phyloP scores from a whole-genome alignment of 2,888 invertebrate species.

The Oscheius onirici region DNA sequence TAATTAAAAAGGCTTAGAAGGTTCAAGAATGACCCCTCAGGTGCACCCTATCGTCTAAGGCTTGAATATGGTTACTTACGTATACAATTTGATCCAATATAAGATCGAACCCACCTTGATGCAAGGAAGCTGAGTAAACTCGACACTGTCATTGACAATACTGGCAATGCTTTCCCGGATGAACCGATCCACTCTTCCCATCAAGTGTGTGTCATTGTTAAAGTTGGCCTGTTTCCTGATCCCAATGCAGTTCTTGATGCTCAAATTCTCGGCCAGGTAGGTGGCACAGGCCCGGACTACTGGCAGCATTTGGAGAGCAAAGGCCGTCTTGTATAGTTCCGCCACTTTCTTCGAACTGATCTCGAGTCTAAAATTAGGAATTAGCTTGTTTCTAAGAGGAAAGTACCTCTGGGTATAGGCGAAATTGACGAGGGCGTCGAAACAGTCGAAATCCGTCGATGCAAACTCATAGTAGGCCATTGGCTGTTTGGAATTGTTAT shows the following conservation, averaged over 20 bases:
- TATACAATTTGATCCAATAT: not conserved
- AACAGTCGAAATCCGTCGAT: conserved; percentile 78
- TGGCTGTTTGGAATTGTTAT: conserved; percentile 11
- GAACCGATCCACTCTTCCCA: conserved; percentile 65
- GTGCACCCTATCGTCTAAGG: too few species aligned
- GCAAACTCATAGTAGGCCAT: conserved; percentile 63
- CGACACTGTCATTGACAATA: conserved; percentile 61
- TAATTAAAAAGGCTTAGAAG: too few species aligned
- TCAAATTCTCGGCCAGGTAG: conserved; percentile 79
- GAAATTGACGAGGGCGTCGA: conserved; percentile 83
- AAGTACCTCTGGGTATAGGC: conserved; percentile 82
- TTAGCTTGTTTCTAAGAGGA: too few species aligned
- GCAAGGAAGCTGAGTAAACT: conserved; percentile 68
- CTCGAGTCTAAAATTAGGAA: conserved; percentile 75
- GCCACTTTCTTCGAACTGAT: conserved; percentile 78
- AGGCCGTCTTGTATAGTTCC: conserved; percentile 84
- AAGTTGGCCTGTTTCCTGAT: conserved; percentile 70
- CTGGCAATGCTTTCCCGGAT: conserved; percentile 62
- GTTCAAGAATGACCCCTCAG: too few species aligned
- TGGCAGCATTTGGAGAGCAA: conserved; percentile 80
- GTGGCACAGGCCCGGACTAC: conserved; percentile 81
- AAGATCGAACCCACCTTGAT: conserved; percentile 57
- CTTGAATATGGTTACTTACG: not conserved
- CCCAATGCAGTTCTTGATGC: conserved; percentile 75
- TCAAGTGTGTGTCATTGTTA: conserved; percentile 63